A percentile compares a stretch with the other conserved stretches of the same genome.
Conservation (phyloP, 2,888 invertebrate species). For the Trypoxylon attenuatum region DNA sequence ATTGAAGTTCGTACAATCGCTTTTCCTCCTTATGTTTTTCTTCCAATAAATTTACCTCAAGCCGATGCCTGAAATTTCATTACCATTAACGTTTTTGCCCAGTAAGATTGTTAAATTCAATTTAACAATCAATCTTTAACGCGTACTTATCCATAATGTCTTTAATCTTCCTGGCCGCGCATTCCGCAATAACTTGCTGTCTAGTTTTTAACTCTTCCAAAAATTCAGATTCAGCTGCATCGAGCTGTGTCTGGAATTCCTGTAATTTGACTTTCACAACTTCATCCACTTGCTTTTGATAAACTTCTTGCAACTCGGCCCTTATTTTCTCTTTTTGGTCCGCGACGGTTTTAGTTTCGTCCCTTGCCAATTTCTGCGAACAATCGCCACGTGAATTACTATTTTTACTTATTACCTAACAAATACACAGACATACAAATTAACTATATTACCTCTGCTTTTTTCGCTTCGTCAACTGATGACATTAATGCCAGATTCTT, state of each 20-base stretch:
- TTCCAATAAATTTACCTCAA: slow-evolving; percentile 85
- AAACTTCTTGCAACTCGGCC: slow-evolving; percentile 82
- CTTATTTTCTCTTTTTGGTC: slow-evolving; percentile 80
- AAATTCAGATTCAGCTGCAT: slow-evolving; percentile 81
- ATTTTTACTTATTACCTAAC: background rate
- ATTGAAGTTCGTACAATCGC: slow-evolving; percentile 82
- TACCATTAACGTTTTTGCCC: background rate
- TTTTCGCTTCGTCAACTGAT: slow-evolving; percentile 76
- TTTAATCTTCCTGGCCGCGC: slow-evolving; percentile 83
- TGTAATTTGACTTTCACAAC: slow-evolving; percentile 85
- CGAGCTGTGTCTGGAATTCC: slow-evolving; percentile 86
- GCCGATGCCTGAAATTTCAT: slow-evolving; percentile 78
- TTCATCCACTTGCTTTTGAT: slow-evolving; percentile 87
- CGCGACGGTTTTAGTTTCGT: slow-evolving; percentile 68
- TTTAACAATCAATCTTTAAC: background rate
- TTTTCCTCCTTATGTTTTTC: slow-evolving; percentile 88
- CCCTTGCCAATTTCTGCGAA: slow-evolving; percentile 74
- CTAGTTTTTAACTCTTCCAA: slow-evolving; percentile 80
- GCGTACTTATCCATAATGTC: slow-evolving; percentile 81
- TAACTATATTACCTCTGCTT: slow-evolving; percentile 67
- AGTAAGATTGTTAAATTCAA: background rate
- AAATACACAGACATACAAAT: background rate
- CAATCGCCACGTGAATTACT: background rate
- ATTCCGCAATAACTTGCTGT: slow-evolving; percentile 82
- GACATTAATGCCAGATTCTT: slow-evolving; percentile 78